phyloP scores from a whole-genome alignment of 2,888 invertebrate species.

The Lasioglossum figueresi region DNA sequence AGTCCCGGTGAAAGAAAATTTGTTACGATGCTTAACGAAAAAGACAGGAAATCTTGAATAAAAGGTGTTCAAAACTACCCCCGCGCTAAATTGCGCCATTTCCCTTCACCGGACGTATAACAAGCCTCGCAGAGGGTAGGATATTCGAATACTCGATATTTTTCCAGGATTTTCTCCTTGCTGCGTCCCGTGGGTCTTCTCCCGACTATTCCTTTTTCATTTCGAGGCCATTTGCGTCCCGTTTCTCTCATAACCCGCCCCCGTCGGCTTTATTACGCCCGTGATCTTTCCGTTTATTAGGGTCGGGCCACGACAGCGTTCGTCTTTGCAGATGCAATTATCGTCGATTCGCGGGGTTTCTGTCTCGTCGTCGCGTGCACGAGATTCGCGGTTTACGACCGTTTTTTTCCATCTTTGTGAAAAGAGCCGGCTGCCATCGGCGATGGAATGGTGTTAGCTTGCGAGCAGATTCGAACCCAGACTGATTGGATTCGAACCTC shows the following conservation, averaged over 20 bases:
- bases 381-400: slow-evolving; percentile 37
- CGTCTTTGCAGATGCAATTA: slow-evolving; percentile 69
- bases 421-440: slow-evolving; percentile 14
- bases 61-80: background rate
- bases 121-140: background rate
- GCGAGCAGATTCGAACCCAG: background rate
- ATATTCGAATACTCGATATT: slow-evolving; percentile 8
- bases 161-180: slow-evolving; percentile 10
- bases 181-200: background rate
- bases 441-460: background rate
- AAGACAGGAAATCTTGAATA: background rate
- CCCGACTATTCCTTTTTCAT: slow-evolving; percentile 13
- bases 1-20: background rate
- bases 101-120: background rate
- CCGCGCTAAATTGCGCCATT: background rate
- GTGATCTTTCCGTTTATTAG: slow-evolving; percentile 71
- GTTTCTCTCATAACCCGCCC: slow-evolving; percentile 47
- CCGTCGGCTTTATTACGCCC: slow-evolving; percentile 62
- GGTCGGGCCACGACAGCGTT: slow-evolving; percentile 35
- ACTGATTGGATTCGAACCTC: background rate
- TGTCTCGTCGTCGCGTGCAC: slow-evolving; percentile 22
- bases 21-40: background rate
- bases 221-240: slow-evolving; percentile 16
- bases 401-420: slow-evolving; percentile 26
- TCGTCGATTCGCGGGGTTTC: slow-evolving; percentile 50